Conservation (phyloP, 2,797 vertebrate species). For the Natrix natrix region DNA sequence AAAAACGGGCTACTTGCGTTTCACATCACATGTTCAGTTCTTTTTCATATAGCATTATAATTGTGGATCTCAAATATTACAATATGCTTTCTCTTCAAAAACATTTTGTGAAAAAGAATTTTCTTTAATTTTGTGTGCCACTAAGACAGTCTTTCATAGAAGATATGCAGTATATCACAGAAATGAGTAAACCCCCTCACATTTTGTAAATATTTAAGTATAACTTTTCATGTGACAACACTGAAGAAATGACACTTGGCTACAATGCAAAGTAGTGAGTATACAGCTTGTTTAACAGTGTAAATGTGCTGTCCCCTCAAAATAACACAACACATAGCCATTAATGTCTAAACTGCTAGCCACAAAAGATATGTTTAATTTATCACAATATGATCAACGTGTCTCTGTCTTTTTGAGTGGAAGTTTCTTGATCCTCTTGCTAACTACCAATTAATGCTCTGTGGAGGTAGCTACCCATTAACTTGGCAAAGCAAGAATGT, state of each 20-base stretch:
- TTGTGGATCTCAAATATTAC: conserved; percentile 16
- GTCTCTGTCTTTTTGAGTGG: background rate
- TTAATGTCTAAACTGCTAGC: too few relatives aligned
- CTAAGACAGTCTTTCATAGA: conserved; percentile 37
- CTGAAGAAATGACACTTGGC: too few relatives aligned
- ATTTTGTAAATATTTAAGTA: too few relatives aligned
- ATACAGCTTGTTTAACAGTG: too few relatives aligned
- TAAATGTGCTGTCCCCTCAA: too few relatives aligned
- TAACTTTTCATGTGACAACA: too few relatives aligned
- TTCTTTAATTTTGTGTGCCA: conserved; percentile 26
- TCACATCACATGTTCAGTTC: background rate
- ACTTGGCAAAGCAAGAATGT: background rate
- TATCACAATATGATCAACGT: background rate
- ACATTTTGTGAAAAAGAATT: conserved; percentile 45
- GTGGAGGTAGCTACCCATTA: background rate
- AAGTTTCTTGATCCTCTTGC: background rate
- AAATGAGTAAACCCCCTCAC: too few relatives aligned
- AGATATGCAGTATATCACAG: background rate
- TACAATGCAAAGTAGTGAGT: too few relatives aligned
- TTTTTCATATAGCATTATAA: conserved; percentile 25
- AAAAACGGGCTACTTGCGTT: background rate
- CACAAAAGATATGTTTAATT: background rate
- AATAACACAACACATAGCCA: too few relatives aligned
- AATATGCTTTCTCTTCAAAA: conserved; percentile 42
- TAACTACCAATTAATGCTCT: background rate